phyloP scores from a whole-genome alignment of 2,797 vertebrate genomes.

The Crypturellus tataupa region DNA sequence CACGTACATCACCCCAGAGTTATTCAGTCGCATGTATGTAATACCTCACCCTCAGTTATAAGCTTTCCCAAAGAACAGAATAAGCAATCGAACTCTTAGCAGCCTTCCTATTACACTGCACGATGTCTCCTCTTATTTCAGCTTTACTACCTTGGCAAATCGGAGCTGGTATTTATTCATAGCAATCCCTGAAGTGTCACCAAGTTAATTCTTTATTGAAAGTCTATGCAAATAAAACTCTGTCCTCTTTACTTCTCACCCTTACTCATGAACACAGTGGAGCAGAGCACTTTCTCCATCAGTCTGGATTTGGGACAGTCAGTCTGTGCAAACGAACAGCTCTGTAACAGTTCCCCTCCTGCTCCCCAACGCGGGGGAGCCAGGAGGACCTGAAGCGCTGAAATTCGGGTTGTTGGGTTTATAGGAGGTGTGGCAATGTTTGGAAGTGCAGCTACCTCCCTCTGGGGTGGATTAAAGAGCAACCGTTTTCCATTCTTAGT shows the following conservation, averaged over 20 bases:
- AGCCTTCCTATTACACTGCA: not conserved
- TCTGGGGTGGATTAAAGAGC: not conserved
- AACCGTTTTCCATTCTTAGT: not conserved
- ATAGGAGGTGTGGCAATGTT: not conserved
- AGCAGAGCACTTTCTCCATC: not conserved
- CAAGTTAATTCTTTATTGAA: constrained; percentile 14
- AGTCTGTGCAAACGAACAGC: not conserved
- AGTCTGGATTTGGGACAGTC: not conserved
- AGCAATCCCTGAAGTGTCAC: not conserved
- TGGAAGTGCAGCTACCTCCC: not conserved
- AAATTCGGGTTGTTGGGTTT: not conserved
- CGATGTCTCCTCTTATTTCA: constrained; percentile 17
- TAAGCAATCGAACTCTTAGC: not conserved
- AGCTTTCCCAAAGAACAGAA: constrained; percentile 16
- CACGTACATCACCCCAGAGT: not conserved
- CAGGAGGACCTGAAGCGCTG: not conserved
- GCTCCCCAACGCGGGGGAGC: not conserved
- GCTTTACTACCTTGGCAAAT: constrained; percentile 31
- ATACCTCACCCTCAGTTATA: constrained; percentile 22
- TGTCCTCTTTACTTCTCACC: not conserved
- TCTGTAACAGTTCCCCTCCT: not conserved
- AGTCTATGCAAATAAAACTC: not conserved
- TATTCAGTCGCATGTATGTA: constrained; percentile 37
- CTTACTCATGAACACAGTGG: not conserved
- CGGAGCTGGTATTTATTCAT: constrained; percentile 45